Base-by-base conservation (phyloP, 2,888 invertebrate species). In the Hyposoter didymator region DNA sequence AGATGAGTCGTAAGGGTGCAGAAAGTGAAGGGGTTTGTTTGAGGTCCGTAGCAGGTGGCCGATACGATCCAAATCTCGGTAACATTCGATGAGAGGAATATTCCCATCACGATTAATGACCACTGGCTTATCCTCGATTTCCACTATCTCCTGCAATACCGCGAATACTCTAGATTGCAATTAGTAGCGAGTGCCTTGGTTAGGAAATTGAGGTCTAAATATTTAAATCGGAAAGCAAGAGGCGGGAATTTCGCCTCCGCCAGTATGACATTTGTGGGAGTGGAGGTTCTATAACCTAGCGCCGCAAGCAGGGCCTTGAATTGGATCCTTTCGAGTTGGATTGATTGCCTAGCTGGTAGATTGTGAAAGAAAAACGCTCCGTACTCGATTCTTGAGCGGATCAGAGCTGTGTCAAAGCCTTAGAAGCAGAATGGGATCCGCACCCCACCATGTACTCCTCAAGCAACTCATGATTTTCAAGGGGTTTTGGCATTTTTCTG, bases 231-330 rank as follows among this genome's bases (percentile, higher is more conserved):
- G 0, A 59, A 2, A 1, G 12, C 22, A 3, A 62, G 22, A 0
- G 59, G 59, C 1, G 59, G 17, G 4, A n/a, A 7, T 59, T 59
- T 62, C 4, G 62, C 17, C 22, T 75, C 75, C 3, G 81, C 83
- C 0, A 83, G 55, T 47, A 80, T 84, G 1, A 83, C 45, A 28
- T 86, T 87, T 12, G 73, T 86, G 5, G 86, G 80, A 17, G 86
- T 86, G 32, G 84, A 86, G 17, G 39, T 35, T n/a, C 81, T 55
- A 22, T 59, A 78, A 2, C 84, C 87, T 7, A 87, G 28, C 1
- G 84, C 86, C 3, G 78, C 7, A 0, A 80, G 55, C 1, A 87
- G 43, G 35, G 82, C 82, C 12, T 47, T 76, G 35, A 28, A 86
- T 69, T 86, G 82, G 19, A 86, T 70, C 62, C 76, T 84, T 6